Evolutionary conservation across 2,797 vertebrate species (phyloP), one percentile per base, ranked within the genome.

Genomic region (Sebastes baramenuke): DNA sequence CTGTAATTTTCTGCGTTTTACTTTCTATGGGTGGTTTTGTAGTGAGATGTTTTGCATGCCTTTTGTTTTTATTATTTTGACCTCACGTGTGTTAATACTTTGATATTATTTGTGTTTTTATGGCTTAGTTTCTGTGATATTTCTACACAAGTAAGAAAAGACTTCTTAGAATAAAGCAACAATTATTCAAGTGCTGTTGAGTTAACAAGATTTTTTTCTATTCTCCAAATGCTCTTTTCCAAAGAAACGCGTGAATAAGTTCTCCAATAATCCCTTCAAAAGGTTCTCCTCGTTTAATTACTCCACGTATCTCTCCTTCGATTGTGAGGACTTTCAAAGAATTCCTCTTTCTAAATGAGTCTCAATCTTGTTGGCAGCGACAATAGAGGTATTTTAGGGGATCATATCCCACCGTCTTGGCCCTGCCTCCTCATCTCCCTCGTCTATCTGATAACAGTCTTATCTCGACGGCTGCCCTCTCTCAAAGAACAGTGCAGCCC

Each of bases 381-480:
- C 89, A 90, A 87, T 87, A 61, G 80, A 75, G 64, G 68, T 60
- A 73, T 90, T 82, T 81, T 27, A 34, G 52, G 36, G 72, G 80
- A 88, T 87, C 80, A 13, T 71, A 70, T 81, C 54, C 71, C 64
- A 67, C 77, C n/a, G 20, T 77, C 70, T 86, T 64, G 29, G 5
- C 79, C 83, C 81, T 34, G 55, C 81, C 84, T 88, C 80, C 80
- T 87, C 90, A 42, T 83, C 80, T 81, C 74, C 75, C 52, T 69
- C 55, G 8, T 83, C 79, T 34, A 74, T 87, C 83, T 75, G 89
- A 91, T 89, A 89, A 77, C 56, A 2, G 67, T 38, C 75, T 90
- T 91, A 92, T 92, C 92, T 84, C 12, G 4, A 27, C 27, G 14
- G 38, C 70, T 75, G 77, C 68, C 80, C 88, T 64, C 71, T 85